Base-by-base conservation (phyloP, 1,140 invertebrate genomes). In the Zaprionus ornatus region DNA sequence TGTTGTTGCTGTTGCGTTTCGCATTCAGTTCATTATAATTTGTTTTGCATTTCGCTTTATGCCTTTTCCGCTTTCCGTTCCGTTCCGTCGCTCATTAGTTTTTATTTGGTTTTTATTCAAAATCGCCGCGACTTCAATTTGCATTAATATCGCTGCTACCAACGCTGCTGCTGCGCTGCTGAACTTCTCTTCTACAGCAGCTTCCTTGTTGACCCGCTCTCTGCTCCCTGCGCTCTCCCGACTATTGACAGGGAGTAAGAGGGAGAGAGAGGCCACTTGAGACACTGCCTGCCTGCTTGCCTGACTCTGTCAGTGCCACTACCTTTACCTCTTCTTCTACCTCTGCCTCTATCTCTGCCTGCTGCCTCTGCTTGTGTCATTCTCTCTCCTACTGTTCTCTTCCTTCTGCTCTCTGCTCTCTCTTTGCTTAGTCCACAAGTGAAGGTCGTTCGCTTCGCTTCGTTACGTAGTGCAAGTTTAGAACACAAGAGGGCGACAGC, bases 401-500 rank as follows among this genome's bases (percentile, higher is more conserved):
- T 21, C 19, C 45, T 48, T 21, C 19, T 19, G 17, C 9, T 13
- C 15, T 25, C 25, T 5, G 25, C 29, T n/a, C 37, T 15, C 45
- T 50, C 19, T 23, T 45, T 21, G 45, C 45, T 15, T 45, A 17
- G n/a, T 45, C 25, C 52, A 50, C 37, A 29, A 55, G 57, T 74
- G 72, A 74, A 74, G 72, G 72, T 70, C 72, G 72, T 74, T 74
- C 72, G 72, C 66, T 71, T 63, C 37, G 60, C 67, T 62, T 69
- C 50, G 48, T 21, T 68, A 48, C 40, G 40, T 48, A 37, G 27
- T 67, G 12, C 42, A 45, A 59, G 15, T 60, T 64, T 71, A 32
- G 61, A 37, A 71, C 10, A 29, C n/a, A 4, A 59, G 29, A 32
- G 29, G 56, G 23, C 29, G 40, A 70, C 19, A 70, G 15, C 48